Conservation (phyloP, 2,113 vertebrate genomes). For the Hippocampus abdominalis region DNA sequence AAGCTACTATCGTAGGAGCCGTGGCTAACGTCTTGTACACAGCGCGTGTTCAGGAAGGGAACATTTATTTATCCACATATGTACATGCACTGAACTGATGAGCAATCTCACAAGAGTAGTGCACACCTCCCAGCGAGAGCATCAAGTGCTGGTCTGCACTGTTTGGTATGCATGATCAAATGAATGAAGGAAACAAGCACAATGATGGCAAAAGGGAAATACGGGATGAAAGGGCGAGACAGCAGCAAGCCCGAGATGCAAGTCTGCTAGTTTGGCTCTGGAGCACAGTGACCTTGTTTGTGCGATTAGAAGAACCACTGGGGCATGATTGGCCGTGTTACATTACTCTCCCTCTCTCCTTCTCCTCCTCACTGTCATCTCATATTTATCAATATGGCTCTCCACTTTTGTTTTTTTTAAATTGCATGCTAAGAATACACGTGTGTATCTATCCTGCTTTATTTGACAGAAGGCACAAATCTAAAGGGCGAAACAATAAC, state of each 20-base stretch:
- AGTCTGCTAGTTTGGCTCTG: slow-evolving; percentile 60
- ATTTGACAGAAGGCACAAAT: slow-evolving; percentile 6
- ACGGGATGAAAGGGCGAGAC: slow-evolving; percentile 17
- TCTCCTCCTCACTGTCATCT: slow-evolving; percentile 57
- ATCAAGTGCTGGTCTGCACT: background rate
- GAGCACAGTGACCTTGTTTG: slow-evolving; percentile 70
- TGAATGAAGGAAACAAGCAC: slow-evolving; percentile 22
- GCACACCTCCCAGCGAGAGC: background rate
- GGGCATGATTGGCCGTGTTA: slow-evolving; percentile 61
- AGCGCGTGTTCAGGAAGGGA: too few relatives aligned
- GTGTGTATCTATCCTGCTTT: slow-evolving; percentile 1
- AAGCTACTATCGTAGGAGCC: too few relatives aligned
- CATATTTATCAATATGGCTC: slow-evolving; percentile 57
- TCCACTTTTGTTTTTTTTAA: slow-evolving; percentile 18
- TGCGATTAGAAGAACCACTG: slow-evolving; percentile 70
- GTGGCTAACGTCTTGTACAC: too few relatives aligned
- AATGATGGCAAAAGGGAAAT: slow-evolving; percentile 30
- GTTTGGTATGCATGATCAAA: slow-evolving; percentile 29
- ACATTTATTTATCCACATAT: too few relatives aligned
- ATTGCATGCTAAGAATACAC: background rate
- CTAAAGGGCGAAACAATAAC: slow-evolving; percentile 2
- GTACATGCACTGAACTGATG: background rate
- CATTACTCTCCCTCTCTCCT: slow-evolving; percentile 50
- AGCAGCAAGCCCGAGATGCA: slow-evolving; percentile 36
- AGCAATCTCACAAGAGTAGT: background rate